Evolutionary conservation across 2,888 invertebrate species (phyloP).

Genomic region (Drosophila suboccidentalis): DNA sequence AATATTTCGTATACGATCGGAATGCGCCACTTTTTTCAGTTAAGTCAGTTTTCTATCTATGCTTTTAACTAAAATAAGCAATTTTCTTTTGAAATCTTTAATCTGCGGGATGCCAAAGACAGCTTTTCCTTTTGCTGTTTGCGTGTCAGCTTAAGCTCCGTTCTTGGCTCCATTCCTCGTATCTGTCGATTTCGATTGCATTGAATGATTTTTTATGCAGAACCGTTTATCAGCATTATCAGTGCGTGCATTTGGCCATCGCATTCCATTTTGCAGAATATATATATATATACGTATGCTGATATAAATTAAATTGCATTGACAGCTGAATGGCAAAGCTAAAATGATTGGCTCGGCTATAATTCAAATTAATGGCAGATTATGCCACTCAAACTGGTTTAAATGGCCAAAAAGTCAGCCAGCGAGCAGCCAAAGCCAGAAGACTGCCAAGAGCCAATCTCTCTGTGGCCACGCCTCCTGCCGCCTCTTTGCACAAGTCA

Average conservation of each 20-base stretch:
- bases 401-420: slow-evolving; percentile 73
- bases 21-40: not conserved
- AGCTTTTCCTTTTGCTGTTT: slow-evolving; percentile 20
- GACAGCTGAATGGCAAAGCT: slow-evolving; percentile 71
- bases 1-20: not conserved
- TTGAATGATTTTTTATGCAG: slow-evolving; percentile 16
- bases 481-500: not conserved
- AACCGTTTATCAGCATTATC: slow-evolving; percentile 63
- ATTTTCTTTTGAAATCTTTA: slow-evolving; percentile 16
- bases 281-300: slow-evolving; percentile 16
- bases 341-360: slow-evolving; percentile 75
- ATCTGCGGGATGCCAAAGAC: slow-evolving; percentile 19
- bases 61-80: not conserved
- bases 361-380: slow-evolving; percentile 81
- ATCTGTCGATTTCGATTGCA: slow-evolving; percentile 34
- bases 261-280: slow-evolving; percentile 24
- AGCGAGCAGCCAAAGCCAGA: slow-evolving; percentile 42
- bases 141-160: slow-evolving; percentile 26
- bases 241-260: slow-evolving; percentile 51
- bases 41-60: not conserved
- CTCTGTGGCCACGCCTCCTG: slow-evolving; percentile 8
- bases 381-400: slow-evolving; percentile 76
- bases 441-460: slow-evolving; percentile 55
- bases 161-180: slow-evolving; percentile 10
- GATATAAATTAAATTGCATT: slow-evolving; percentile 68